Evolutionary conservation across 2,797 vertebrate genomes (phyloP).

Genomic region (Novumbra hubbsi): DNA sequence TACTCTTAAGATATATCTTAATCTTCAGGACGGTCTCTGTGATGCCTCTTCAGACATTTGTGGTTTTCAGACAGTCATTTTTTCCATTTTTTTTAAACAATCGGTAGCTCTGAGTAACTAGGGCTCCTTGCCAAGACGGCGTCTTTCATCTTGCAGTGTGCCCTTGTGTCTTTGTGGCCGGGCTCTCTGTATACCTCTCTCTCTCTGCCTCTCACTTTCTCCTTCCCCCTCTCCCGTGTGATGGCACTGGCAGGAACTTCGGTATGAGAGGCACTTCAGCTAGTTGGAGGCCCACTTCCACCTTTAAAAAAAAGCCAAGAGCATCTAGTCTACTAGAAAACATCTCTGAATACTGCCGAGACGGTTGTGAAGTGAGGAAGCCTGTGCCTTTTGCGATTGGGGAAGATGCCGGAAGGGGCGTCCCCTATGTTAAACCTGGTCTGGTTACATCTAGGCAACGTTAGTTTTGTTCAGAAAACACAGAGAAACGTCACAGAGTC

Average conservation of each 20-base stretch:
- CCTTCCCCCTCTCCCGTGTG: background rate
- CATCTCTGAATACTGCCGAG: background rate
- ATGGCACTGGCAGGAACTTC: background rate
- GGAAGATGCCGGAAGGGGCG: background rate
- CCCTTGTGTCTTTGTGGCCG: conserved; percentile 61
- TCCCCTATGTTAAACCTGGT: background rate
- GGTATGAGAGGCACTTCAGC: background rate
- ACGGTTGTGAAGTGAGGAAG: background rate
- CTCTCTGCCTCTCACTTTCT: background rate
- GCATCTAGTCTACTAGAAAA: background rate
- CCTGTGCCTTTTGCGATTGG: background rate
- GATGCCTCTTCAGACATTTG: background rate
- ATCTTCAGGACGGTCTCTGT: background rate
- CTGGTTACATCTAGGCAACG: background rate
- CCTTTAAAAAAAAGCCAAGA: background rate
- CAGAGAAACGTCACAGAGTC: background rate
- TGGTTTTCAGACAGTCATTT: background rate
- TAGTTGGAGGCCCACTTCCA: background rate
- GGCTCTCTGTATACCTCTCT: conserved; percentile 24
- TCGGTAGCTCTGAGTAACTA: conserved; percentile 45
- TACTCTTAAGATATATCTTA: background rate
- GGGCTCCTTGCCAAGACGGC: conserved; percentile 40
- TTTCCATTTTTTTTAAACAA: conserved; percentile 48
- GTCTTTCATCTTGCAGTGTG: conserved; percentile 53
- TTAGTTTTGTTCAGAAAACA: no score